Evolutionary conservation across 2,113 vertebrate species (phyloP), one percentile per base, ranked within the genome.

Genomic region (Prionailurus bengalensis): DNA sequence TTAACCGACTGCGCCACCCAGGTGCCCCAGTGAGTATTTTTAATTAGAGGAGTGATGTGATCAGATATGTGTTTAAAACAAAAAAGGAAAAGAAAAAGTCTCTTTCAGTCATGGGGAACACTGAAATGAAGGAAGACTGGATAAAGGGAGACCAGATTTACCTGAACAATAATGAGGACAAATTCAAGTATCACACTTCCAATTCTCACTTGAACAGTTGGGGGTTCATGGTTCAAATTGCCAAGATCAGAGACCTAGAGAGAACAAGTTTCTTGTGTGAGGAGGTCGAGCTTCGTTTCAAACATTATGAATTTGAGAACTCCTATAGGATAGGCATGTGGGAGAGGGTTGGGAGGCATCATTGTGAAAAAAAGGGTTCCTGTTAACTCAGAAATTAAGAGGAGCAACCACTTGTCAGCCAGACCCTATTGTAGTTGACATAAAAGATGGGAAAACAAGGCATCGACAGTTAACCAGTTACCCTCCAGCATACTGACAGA

Each of bases 11-110:
- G 36, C 36, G 36, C 36, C 36, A 36, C 36, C 36, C 36, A 36
- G 36, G 36, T 36, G 36, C 36, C 36, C 25, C 33, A 48, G 13
- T 68, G 61, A 90, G 25, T 33, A 94, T 93, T 91, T 97, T 96
- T 68, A 94, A 70, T 94, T 80, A 70, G 14, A 76, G 45, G 42
- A 89, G 14, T 94, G 63, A 86, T 94, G 74, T 83, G 45, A 89
- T 71, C 51, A 79, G 65, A 66, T 84, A 21, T 85, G 13, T 81
- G 12, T 31, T 89, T 74, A 25, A 61, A 63, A 9, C 45, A 45
- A 36, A 21, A n/a, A 86, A 17, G 0, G 7, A n/a, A 84, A 61
- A 39, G 5, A 61, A 48, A 73, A 78, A 61, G 14, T 55, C 19
- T 66, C 27, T 82, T 76, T 7, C 29, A 85, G 48, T 84, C 74